Conservation (phyloP, 2,888 invertebrate species). For the Diabrotica balteata region DNA sequence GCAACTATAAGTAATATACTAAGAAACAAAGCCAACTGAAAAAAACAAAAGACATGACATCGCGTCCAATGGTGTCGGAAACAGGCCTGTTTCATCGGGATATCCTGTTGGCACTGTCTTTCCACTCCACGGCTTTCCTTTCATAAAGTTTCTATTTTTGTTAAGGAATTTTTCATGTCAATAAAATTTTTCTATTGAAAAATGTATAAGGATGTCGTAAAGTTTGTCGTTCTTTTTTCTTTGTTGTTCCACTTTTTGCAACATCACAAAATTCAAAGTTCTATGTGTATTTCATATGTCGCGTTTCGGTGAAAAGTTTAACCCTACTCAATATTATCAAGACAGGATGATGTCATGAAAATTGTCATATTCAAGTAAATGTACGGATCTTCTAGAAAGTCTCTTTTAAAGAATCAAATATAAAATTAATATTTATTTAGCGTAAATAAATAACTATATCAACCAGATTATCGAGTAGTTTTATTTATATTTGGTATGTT, state of each 20-base stretch:
- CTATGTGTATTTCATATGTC: neutral
- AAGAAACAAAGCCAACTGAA: neutral
- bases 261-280: constrained; percentile 1
- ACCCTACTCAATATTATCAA: constrained; percentile 8
- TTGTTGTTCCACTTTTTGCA: constrained; percentile 4
- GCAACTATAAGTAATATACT: too few species aligned
- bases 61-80: constrained; percentile 15
- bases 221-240: neutral
- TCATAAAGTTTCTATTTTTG: constrained; percentile 1
- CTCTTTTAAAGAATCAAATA: too few species aligned
- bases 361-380: too few species aligned
- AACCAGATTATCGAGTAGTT: too few species aligned
- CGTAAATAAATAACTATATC: too few species aligned
- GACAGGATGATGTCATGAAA: neutral
- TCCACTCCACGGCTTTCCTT: constrained; percentile 29
- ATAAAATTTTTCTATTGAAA: constrained; percentile 5
- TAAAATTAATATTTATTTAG: too few species aligned
- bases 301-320: neutral
- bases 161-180: constrained; percentile 8
- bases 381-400: too few species aligned
- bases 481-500: too few species aligned
- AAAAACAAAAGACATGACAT: constrained; percentile 4
- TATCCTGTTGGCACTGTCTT: constrained; percentile 34
- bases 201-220: constrained; percentile 6
- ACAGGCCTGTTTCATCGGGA: constrained; percentile 30